phyloP scores from a whole-genome alignment of 2,888 invertebrate genomes.

The Lasioglossum morio region DNA sequence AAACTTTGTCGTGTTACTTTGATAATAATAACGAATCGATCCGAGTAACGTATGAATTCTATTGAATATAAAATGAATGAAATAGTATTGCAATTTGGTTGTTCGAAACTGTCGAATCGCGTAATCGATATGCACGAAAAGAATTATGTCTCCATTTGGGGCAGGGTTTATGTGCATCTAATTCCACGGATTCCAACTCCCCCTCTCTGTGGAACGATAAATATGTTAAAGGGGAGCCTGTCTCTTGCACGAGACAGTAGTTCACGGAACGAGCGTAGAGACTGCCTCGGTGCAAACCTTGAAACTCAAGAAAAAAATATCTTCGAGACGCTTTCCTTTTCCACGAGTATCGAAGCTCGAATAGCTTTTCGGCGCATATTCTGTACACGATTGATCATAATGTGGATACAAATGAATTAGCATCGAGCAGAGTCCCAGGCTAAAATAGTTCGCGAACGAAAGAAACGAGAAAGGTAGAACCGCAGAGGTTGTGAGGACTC shows the following conservation, averaged over 20 bases:
- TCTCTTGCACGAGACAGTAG: background rate
- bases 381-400: background rate
- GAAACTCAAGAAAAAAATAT: background rate
- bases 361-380: background rate
- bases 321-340: background rate
- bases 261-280: background rate
- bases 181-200: background rate
- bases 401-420: background rate
- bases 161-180: background rate
- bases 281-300: background rate
- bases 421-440: background rate
- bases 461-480: background rate
- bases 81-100: background rate
- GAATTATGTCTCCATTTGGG: background rate
- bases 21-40: background rate
- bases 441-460: background rate
- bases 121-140: slow-evolving; percentile 6
- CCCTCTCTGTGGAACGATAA: background rate
- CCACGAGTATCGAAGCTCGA: background rate
- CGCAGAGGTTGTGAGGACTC: background rate
- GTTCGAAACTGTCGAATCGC: background rate
- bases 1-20: too few relatives aligned
- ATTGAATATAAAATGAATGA: background rate
- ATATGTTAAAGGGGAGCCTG: background rate
- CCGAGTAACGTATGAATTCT: background rate